Evolutionary conservation across 2,113 vertebrate species (phyloP).

Genomic region (Apodemus sylvaticus): DNA sequence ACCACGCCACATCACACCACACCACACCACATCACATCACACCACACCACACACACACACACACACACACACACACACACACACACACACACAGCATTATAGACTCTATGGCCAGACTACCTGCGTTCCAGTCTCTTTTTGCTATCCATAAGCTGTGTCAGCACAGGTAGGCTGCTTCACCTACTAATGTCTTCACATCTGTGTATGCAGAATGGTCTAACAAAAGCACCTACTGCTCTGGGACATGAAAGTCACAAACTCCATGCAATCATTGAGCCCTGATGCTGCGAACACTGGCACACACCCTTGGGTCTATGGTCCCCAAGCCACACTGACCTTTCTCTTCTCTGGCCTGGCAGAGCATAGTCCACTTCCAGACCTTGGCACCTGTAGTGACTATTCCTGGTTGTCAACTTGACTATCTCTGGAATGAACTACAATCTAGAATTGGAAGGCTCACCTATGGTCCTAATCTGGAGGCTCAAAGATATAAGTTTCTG

Average conservation of each 20-base stretch:
- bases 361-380: rapidly evolving
- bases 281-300: rapidly evolving
- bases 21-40: too few relatives aligned
- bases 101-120: neutral
- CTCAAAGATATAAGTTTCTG: too few relatives aligned
- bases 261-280: neutral
- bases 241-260: neutral
- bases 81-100: too few relatives aligned
- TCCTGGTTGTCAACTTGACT: too few relatives aligned
- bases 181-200: neutral
- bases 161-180: neutral
- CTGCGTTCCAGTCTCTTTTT: neutral
- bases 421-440: too few relatives aligned
- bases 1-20: too few relatives aligned
- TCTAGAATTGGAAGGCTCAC: too few relatives aligned
- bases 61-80: neutral
- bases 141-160: neutral
- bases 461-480: too few relatives aligned
- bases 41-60: neutral
- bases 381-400: too few relatives aligned
- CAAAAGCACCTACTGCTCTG: neutral
- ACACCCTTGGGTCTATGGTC: rapidly evolving
- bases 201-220: neutral
- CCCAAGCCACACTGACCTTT: too few relatives aligned
- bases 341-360: rapidly evolving